phyloP scores from a whole-genome alignment of 2,113 vertebrate species.

The Oplegnathus fasciatus region DNA sequence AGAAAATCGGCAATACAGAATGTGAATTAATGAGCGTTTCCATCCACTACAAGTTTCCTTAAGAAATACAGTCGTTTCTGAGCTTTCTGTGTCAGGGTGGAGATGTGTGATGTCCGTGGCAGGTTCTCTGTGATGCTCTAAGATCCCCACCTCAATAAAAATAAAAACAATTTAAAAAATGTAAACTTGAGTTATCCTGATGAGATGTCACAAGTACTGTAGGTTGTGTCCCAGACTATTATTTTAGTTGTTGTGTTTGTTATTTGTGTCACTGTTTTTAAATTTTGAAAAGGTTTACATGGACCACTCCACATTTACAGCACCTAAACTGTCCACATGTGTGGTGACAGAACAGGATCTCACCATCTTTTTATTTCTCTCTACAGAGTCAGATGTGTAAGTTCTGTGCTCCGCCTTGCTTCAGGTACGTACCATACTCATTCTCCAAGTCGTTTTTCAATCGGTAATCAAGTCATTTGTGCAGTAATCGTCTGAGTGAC shows the following conservation, averaged over 20 bases:
- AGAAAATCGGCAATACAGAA: too few relatives aligned
- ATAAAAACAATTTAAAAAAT: too few relatives aligned
- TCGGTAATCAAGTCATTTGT: background rate
- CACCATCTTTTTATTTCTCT: background rate
- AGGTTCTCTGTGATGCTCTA: too few relatives aligned
- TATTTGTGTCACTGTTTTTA: background rate
- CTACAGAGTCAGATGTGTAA: slow-evolving; percentile 67
- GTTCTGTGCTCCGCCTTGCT: rapidly evolving
- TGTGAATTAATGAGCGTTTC: too few relatives aligned
- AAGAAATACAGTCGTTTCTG: too few relatives aligned
- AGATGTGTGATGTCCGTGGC: too few relatives aligned
- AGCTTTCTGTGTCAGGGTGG: too few relatives aligned
- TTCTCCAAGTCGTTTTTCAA: background rate
- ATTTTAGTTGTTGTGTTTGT: background rate
- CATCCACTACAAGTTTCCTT: too few relatives aligned
- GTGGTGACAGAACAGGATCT: background rate
- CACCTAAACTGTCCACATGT: background rate
- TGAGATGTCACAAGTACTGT: background rate
- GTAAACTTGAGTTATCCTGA: background rate
- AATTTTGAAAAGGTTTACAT: too few relatives aligned
- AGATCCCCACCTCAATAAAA: too few relatives aligned
- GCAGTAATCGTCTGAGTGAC: background rate
- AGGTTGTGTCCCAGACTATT: background rate
- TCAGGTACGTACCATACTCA: slow-evolving; percentile 31
- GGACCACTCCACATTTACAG: background rate